Percentiles rank a stretch among this genome's conserved stretches.
These are phyloP conservation scores for Psophia crepitans DNA, from an alignment of 2,113 vertebrate genomes.

Conservation along the genomic window DNA sequence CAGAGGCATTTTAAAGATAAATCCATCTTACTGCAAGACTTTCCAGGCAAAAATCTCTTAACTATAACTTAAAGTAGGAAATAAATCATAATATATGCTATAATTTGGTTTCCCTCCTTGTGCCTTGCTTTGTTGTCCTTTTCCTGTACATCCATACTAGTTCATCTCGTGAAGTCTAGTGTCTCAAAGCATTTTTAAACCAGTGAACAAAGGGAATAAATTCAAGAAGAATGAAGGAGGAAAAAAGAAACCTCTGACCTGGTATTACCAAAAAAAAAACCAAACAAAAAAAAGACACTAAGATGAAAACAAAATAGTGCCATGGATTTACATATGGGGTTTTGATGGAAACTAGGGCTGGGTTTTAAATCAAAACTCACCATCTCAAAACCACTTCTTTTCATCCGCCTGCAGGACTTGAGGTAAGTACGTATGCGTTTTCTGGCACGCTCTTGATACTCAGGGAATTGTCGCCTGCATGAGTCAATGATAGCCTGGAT, in stretches of 20 bases:
- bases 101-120: not conserved
- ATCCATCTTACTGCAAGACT: not conserved
- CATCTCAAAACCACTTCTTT: slow-evolving; percentile 91
- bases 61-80: not conserved
- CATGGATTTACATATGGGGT: slow-evolving; percentile 83
- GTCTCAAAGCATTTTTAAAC: slow-evolving; percentile 24
- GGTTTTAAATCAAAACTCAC: slow-evolving; percentile 85
- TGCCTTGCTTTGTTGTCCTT: not conserved
- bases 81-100: not conserved
- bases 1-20: not conserved
- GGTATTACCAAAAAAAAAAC: slow-evolving; percentile 66
- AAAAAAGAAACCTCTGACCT: slow-evolving; percentile 73
- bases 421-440: slow-evolving; percentile 90
- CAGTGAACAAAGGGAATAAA: slow-evolving; percentile 61
- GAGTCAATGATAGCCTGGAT: slow-evolving; percentile 91
- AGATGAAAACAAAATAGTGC: slow-evolving; percentile 84
- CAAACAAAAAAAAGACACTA: slow-evolving; percentile 76
- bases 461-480: slow-evolving; percentile 90
- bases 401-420: slow-evolving; percentile 91
- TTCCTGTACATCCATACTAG: not conserved
- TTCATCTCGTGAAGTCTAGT: not conserved
- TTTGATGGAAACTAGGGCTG: slow-evolving; percentile 84
- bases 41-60: not conserved
- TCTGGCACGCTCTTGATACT: slow-evolving; percentile 88
- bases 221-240: slow-evolving; percentile 72